A percentile compares a stretch with the other conserved stretches of the same genome.
Conservation (phyloP, 2,888 invertebrate species). For the Liopterus haemorrhoidalis region DNA sequence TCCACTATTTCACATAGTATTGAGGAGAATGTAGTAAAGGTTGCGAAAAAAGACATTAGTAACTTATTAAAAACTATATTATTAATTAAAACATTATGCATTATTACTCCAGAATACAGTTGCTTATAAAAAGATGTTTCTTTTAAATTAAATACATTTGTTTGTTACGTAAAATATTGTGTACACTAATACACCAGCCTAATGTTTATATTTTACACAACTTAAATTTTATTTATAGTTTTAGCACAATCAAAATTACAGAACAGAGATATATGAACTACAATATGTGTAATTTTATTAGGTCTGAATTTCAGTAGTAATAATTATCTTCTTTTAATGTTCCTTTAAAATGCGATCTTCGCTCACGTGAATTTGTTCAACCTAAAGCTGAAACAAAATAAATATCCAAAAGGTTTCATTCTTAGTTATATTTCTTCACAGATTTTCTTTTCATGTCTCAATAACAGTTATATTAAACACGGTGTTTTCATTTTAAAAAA, state of each 20-base stretch:
- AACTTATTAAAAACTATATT: no score
- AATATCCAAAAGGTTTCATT: conserved; percentile 37
- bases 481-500: conserved; percentile 2
- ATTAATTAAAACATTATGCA: no score
- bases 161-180: no score
- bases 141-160: no score
- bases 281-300: conserved; percentile 15
- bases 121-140: no score
- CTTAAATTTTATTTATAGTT: conserved; percentile 18
- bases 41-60: no score
- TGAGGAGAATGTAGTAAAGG: no score
- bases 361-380: conserved; percentile 35
- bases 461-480: background rate
- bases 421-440: conserved; percentile 22
- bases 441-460: conserved; percentile 1
- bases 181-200: no score
- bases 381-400: conserved; percentile 43
- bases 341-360: conserved; percentile 8
- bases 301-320: conserved; percentile 26
- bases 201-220: conserved; percentile 18
- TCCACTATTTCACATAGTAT: no score
- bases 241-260: conserved; percentile 23
- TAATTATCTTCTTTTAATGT: conserved; percentile 28
- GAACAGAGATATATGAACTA: conserved; percentile 18
- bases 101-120: no score